These are phyloP conservation scores for Narcine bancroftii DNA, from an alignment of 2,113 vertebrate genomes.

Conservation along the genomic window DNA sequence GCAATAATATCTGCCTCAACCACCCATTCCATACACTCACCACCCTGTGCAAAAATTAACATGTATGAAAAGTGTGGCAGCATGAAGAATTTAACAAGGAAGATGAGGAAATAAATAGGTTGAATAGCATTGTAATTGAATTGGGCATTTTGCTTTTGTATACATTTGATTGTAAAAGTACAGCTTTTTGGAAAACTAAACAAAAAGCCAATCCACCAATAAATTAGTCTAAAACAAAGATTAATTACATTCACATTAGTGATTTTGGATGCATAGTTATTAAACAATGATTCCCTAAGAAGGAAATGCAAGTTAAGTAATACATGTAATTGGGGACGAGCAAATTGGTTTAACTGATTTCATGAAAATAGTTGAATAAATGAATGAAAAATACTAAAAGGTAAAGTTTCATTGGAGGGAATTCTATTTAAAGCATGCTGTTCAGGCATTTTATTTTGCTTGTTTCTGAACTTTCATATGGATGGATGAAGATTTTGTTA, in stretches of 20 bases:
- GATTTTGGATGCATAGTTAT: background rate
- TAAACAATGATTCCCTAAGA: background rate
- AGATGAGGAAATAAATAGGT: background rate
- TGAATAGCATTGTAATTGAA: background rate
- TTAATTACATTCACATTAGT: background rate
- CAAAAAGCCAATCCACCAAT: background rate
- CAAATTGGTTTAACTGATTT: background rate
- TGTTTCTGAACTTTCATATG: background rate
- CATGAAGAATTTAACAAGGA: background rate
- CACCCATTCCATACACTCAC: too few relatives aligned
- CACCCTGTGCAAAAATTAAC: too few relatives aligned
- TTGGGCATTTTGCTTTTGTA: background rate
- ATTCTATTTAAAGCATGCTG: background rate
- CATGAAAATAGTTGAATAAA: background rate
- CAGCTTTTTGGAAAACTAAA: background rate
- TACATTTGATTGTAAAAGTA: background rate
- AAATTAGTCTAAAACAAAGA: background rate
- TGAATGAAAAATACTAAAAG: background rate
- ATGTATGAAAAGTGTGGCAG: background rate
- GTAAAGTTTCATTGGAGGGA: background rate
- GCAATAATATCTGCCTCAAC: too few relatives aligned
- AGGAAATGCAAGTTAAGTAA: background rate
- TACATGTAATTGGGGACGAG: background rate
- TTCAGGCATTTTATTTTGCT: background rate
- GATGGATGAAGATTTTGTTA: slow-evolving; percentile 1